Evolutionary conservation across 2,797 vertebrate genomes (phyloP).

Genomic region (Thunnus albacares): DNA sequence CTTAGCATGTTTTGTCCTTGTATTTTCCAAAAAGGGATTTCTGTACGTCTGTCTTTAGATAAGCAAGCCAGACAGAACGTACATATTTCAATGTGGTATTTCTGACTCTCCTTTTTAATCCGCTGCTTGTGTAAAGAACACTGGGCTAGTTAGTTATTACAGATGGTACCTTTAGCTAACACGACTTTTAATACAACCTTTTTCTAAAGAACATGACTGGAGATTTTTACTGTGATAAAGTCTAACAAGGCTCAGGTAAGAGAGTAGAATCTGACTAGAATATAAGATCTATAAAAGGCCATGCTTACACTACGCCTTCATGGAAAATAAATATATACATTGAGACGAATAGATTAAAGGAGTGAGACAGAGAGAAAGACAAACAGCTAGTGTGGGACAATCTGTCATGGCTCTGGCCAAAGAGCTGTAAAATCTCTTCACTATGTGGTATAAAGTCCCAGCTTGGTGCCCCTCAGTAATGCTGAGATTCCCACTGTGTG

Average conservation of each 20-base stretch:
- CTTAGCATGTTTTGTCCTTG: conserved; percentile 3
- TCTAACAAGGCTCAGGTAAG: neutral
- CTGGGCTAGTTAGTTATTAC: neutral
- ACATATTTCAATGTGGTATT: neutral
- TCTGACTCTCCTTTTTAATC: neutral
- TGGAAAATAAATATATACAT: neutral
- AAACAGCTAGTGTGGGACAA: too few relatives aligned
- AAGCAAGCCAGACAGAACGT: conserved; percentile 4
- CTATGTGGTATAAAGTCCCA: neutral
- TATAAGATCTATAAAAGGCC: too few relatives aligned
- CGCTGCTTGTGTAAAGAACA: neutral
- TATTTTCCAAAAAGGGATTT: neutral
- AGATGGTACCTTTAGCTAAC: neutral
- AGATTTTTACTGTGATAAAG: neutral
- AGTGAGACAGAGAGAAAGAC: neutral
- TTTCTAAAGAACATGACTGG: too few relatives aligned
- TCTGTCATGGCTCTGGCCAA: neutral
- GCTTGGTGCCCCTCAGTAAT: neutral
- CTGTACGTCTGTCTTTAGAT: neutral
- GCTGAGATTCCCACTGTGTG: conserved; percentile 12
- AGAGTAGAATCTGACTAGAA: neutral
- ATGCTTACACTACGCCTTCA: neutral
- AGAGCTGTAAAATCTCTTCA: conserved; percentile 17
- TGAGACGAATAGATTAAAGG: conserved; percentile 17
- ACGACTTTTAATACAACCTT: neutral